These are phyloP conservation scores for Holocentrus rufus DNA, from an alignment of 2,797 vertebrate genomes.

Conservation along the genomic window DNA sequence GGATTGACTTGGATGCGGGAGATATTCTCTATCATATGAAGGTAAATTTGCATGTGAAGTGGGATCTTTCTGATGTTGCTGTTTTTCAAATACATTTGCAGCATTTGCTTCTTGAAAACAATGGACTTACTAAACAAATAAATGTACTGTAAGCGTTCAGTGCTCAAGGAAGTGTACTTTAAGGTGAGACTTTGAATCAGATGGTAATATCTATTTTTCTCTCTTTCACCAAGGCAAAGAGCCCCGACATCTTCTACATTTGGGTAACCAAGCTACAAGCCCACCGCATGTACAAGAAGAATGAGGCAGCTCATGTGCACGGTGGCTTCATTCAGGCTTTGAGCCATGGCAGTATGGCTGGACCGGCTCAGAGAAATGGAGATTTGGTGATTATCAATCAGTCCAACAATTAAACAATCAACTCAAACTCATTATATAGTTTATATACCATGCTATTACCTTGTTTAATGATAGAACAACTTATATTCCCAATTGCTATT, in stretches of 20 bases:
- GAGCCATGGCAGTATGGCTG: conserved; percentile 27
- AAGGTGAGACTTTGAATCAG: background rate
- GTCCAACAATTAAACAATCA: background rate
- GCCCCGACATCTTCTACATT: conserved; percentile 89
- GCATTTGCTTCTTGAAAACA: background rate
- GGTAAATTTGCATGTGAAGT: conserved; percentile 70
- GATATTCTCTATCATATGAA: conserved; percentile 95
- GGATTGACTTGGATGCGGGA: conserved; percentile 91
- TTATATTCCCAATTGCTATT: no score
- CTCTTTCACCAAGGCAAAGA: conserved; percentile 83
- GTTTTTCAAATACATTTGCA: background rate
- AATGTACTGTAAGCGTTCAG: background rate
- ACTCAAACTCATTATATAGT: no score
- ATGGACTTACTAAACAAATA: background rate
- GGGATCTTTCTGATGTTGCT: no score
- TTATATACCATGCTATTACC: no score
- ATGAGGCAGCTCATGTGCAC: conserved; percentile 74
- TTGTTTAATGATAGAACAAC: no score
- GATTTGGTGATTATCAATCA: conserved; percentile 67
- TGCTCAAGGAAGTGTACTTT: background rate
- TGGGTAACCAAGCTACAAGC: conserved; percentile 91
- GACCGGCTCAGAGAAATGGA: conserved; percentile 71
- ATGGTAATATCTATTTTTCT: background rate
- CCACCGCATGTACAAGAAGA: conserved; percentile 87
- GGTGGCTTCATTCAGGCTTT: conserved; percentile 66